Percentiles rank a stretch among this genome's conserved stretches.
Conservation (phyloP, 2,797 vertebrate genomes). For the Micropoecilia bifurca region DNA sequence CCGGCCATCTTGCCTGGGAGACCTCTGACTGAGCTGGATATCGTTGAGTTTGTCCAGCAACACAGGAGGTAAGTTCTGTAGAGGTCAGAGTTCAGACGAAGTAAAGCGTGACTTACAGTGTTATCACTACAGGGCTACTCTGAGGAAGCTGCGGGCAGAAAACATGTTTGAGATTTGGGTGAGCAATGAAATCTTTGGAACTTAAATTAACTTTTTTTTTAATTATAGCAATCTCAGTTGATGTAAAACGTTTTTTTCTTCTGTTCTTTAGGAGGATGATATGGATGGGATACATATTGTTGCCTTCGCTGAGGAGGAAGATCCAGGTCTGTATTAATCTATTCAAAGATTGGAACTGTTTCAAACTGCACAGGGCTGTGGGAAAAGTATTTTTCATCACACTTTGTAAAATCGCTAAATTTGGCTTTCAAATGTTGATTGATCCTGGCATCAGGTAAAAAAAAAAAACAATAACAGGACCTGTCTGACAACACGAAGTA, state of each 20-base stretch:
- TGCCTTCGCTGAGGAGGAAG: constrained; percentile 96
- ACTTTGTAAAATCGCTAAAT: background rate
- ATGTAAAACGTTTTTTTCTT: background rate
- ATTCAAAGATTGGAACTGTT: background rate
- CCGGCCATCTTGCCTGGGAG: constrained; percentile 90
- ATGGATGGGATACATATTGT: constrained; percentile 98
- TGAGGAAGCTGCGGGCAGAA: constrained; percentile 93
- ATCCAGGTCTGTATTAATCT: constrained; percentile 85
- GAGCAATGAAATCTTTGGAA: constrained; percentile 59
- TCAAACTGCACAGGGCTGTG: background rate
- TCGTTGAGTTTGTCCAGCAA: constrained; percentile 91
- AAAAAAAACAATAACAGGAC: background rate
- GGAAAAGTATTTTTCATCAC: background rate
- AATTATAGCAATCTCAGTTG: background rate
- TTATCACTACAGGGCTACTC: constrained; percentile 85
- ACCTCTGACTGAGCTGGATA: constrained; percentile 90
- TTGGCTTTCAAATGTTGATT: background rate
- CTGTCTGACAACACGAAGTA: too few relatives aligned
- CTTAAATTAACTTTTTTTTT: background rate
- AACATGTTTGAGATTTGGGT: constrained; percentile 99
- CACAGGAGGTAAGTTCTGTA: constrained; percentile 85
- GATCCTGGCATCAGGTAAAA: background rate
- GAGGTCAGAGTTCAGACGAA: background rate
- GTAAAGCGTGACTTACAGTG: background rate
- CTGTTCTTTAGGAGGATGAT: constrained; percentile 89